Evolutionary conservation across 2,113 vertebrate species (phyloP).

Genomic region (Lamprotornis superbus): DNA sequence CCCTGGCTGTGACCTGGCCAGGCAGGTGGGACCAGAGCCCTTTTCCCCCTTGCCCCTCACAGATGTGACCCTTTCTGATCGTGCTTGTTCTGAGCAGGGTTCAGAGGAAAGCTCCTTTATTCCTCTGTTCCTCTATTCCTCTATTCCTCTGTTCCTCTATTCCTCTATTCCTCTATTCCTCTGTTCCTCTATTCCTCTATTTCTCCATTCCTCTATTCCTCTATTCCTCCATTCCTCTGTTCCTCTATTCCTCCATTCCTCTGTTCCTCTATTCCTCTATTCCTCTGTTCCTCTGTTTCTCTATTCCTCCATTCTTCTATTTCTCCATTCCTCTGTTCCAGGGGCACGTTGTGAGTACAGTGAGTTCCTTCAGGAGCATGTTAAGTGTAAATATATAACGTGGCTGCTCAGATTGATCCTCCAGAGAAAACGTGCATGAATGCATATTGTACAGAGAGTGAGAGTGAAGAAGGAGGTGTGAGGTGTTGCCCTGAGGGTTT

Average conservation of each 20-base stretch:
- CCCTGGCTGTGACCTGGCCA: background rate
- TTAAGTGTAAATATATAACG: background rate
- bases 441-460: background rate
- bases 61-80: no score
- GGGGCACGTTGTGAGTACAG: fast-evolving
- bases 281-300: no score
- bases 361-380: background rate
- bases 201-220: no score
- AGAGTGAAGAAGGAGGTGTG: background rate
- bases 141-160: no score
- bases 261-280: no score
- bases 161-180: no score
- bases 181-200: no score
- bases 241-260: no score
- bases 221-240: no score
- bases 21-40: fast-evolving
- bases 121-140: no score
- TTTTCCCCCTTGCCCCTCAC: background rate
- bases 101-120: background rate
- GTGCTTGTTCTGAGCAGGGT: background rate
- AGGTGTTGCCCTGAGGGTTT: background rate
- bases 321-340: no score
- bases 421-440: background rate
- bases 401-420: background rate
- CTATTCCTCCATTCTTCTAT: no score